Percentiles rank a stretch among this genome's conserved stretches.
These are phyloP conservation scores for Eupithecia subumbrata DNA, from an alignment of 2,888 invertebrate species.

Conservation along the genomic window DNA sequence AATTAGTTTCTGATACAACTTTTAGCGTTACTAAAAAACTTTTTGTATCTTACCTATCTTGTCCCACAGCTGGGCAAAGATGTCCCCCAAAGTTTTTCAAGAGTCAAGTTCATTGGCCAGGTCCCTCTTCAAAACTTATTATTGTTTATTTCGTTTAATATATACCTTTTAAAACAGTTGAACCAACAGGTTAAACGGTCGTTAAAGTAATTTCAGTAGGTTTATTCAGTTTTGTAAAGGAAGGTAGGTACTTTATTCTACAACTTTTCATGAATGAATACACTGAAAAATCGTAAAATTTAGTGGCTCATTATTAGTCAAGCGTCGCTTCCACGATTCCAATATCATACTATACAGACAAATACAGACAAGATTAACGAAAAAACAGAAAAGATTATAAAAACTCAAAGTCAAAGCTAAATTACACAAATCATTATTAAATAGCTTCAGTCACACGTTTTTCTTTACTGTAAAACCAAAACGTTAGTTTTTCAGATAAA, in stretches of 20 bases:
- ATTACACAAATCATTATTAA: background rate
- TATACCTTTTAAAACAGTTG: background rate
- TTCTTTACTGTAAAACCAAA: background rate
- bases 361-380: background rate
- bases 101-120: too few species aligned
- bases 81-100: too few species aligned
- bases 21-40: too few species aligned
- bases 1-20: background rate
- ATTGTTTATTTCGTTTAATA: background rate
- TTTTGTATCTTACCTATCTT: too few species aligned
- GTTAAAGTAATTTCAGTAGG: background rate
- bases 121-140: too few species aligned
- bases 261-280: too few species aligned
- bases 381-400: background rate
- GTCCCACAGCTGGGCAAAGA: too few species aligned
- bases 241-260: too few species aligned
- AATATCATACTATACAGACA: too few species aligned
- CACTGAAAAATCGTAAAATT: background rate
- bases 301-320: too few species aligned
- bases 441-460: background rate
- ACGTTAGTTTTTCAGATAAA: background rate
- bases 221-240: background rate
- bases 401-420: background rate
- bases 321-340: background rate
- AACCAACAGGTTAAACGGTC: background rate